Evolutionary conservation across 2,797 vertebrate genomes (phyloP).

Genomic region (Pempheris klunzingeri): DNA sequence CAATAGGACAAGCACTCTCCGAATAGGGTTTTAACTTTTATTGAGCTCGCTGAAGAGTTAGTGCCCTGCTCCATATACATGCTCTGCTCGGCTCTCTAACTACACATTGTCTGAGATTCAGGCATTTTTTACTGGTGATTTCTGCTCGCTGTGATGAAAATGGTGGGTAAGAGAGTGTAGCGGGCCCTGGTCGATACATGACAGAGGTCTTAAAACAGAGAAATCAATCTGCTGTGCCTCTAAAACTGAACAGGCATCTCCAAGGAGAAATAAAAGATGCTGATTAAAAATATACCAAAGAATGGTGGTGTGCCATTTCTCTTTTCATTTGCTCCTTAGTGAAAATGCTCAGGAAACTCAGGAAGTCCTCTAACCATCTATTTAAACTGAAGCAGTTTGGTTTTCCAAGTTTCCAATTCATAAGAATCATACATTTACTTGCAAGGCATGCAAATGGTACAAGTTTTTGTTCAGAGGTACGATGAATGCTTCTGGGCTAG

Average conservation of each 20-base stretch:
- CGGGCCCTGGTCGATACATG: conserved; percentile 38
- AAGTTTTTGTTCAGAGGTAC: too few species aligned
- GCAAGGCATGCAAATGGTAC: too few species aligned
- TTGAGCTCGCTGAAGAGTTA: conserved; percentile 63
- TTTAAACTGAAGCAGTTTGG: too few species aligned
- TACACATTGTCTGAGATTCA: conserved; percentile 42
- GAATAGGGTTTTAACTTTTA: conserved; percentile 76
- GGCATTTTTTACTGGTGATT: conserved; percentile 49
- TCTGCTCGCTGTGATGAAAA: conserved; percentile 42
- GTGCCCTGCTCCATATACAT: conserved; percentile 19
- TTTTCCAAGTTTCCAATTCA: too few species aligned
- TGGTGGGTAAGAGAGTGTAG: conserved; percentile 40
- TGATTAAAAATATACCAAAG: conserved; percentile 45
- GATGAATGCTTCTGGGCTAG: too few species aligned
- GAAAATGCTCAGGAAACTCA: too few species aligned
- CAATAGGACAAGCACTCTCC: conserved; percentile 77
- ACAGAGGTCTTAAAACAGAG: conserved; percentile 51
- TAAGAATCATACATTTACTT: too few species aligned
- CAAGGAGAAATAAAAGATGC: conserved; percentile 47
- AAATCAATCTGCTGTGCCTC: conserved; percentile 49
- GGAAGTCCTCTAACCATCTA: too few species aligned
- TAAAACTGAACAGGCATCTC: conserved; percentile 26
- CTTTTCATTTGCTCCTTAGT: conserved; percentile 24
- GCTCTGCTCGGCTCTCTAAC: conserved; percentile 15
- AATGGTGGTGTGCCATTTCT: conserved; percentile 20